Evolutionary conservation across 2,797 vertebrate genomes (phyloP), one percentile per base, ranked within the genome.

Genomic region (Paguma larvata): DNA sequence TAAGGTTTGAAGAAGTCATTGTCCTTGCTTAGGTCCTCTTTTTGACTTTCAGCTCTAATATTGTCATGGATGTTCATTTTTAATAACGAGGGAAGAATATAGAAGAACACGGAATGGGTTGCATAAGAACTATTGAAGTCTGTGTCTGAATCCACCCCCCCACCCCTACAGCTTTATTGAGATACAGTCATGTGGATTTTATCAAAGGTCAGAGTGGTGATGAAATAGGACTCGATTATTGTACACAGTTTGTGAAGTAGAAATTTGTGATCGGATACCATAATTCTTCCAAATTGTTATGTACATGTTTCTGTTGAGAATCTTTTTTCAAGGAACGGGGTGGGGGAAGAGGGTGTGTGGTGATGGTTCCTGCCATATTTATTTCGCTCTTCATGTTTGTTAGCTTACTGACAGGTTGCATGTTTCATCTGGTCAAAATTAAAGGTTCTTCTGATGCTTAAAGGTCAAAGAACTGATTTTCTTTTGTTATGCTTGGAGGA

Each of bases 371-470:
- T 83, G 44, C 38, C 30, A 18, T 53, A 32, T 77, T 72, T 70
- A 77, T 86, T 93, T 82, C 62, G 59, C 4, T 84, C 6, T 85
- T 97, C 38, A 75, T 34, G 7, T 79, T 94, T 53, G 48, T 95
- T 79, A 83, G 56, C 44, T 96, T 97, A 89, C 80, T 89, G 67
- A 65, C 56, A 92, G 68, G 32, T 44, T 89, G 73, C 12, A 3
- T 92, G 34, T 82, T 96, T 95, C 87, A 90, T 92, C 41, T 82
- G 34, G 30, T 92, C 46, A 77, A 84, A 80, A 84, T 94, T 68
- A 89, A 46, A 97, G 87, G 73, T 85, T 51, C 51, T 89, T n/a
- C 92, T 85, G 77, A 78, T 91, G 34, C 23, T 90, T 95, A 78
- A 80, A 85, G 70, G 44, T 85, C 62, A 93, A 68, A 92, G 34